Base-by-base conservation (phyloP, 2,113 vertebrate genomes). In the Platysternon megacephalum region DNA sequence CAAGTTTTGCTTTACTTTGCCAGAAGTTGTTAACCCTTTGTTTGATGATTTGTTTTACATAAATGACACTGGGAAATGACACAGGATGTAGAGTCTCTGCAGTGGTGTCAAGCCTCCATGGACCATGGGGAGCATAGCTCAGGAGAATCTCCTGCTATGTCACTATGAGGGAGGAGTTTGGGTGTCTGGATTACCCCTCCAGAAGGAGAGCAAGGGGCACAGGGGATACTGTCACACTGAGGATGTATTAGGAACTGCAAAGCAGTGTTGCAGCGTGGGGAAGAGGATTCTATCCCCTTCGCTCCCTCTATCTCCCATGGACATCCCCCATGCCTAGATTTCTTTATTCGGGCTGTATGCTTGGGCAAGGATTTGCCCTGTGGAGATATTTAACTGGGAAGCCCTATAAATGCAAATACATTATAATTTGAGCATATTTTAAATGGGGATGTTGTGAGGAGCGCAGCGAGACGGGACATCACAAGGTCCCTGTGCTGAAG, bases 41-140 rank as follows among this genome's bases (percentile, higher is more conserved):
- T 55, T 84, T 8, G 32, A 8, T 72, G 1, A 42, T 76, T 46
- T 42, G 93, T 46, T 87, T 79, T 79, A 76, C 5, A 78, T 19
- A 85, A 95, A 90, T 90, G 85, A 55, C 39, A 93, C 39, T 16
- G 87, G 49, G 72, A 93, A 84, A 91, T 49, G 14, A 32, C 53
- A 24, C 28, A 8, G 2, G 46, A 35, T 84, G 48, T 61, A 29
- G 28, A 22, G 14, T 10, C 5, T 81, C 79, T 84, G 53, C 78
- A n/a, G 48, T 80, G 51, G 11, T 0, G 0, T 8, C 3, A 32
- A 12, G 4, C 0, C 0, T 76, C 22, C 49, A 49, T 82, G 53
- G 35, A 55, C 32, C 6, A 1, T 29, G 32, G n/a, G 56, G 81
- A 79, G 48, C 17, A 17, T 0, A 11, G 48, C 48, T 76, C 6